These are phyloP conservation scores for Aplysina aerophoba DNA, from an alignment of 37 sponge, comb jelly and placozoan genomes.

Conservation along the genomic window DNA sequence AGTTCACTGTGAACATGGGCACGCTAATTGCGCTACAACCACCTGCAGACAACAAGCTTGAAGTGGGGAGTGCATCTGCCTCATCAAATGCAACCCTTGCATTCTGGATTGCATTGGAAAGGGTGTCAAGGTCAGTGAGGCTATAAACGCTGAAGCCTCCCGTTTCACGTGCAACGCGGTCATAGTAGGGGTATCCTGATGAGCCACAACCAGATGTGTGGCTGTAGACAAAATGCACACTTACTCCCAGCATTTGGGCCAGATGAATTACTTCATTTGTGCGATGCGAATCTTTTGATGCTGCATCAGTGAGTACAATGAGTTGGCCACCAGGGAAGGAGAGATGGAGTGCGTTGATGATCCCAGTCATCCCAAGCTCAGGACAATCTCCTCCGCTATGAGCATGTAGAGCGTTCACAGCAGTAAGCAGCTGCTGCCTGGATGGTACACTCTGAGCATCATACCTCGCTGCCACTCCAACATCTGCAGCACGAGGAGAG, in stretches of 20 bases:
- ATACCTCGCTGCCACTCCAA: slow-evolving; percentile 32
- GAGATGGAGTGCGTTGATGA: slow-evolving; percentile 26
- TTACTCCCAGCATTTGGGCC: background rate
- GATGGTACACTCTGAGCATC: background rate
- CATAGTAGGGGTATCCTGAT: slow-evolving; percentile 19
- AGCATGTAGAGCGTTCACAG: slow-evolving; percentile 29
- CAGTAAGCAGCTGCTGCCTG: background rate
- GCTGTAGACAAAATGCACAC: slow-evolving; percentile 15
- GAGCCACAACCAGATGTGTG: slow-evolving; percentile 13
- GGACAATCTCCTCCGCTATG: slow-evolving; percentile 46
- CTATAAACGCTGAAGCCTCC: slow-evolving; percentile 3
- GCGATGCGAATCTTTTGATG: background rate
- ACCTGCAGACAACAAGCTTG: background rate
- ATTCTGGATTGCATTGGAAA: background rate
- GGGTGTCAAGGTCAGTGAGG: background rate
- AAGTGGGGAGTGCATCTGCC: background rate
- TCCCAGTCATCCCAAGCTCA: slow-evolving; percentile 48
- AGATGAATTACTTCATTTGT: slow-evolving; percentile 18
- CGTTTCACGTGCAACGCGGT: slow-evolving; percentile 1
- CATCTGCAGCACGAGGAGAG: background rate
- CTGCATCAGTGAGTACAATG: slow-evolving; percentile 48
- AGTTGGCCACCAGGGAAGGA: background rate
- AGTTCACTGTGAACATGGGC: background rate
- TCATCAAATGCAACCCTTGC: background rate
- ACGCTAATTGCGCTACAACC: slow-evolving; percentile 3